Evolutionary conservation across 2,888 invertebrate species (phyloP).

Genomic region (Deilephila elpenor): DNA sequence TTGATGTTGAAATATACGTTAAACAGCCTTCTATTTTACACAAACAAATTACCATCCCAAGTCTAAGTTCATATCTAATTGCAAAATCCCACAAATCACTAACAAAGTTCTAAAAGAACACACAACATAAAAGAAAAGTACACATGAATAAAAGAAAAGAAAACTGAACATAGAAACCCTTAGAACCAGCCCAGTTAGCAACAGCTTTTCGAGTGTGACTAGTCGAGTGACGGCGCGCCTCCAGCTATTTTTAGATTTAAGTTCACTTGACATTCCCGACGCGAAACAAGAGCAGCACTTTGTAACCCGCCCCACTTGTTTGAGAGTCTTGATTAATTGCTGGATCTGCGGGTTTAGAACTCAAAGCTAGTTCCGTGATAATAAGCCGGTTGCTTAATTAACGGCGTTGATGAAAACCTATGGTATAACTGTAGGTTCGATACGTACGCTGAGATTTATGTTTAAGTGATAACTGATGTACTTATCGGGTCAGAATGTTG

Average conservation of each 20-base stretch:
- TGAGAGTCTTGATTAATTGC: background rate
- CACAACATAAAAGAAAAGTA: background rate
- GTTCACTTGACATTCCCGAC: constrained; percentile 21
- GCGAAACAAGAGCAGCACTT: constrained; percentile 2
- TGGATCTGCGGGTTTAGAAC: background rate
- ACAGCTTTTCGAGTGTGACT: constrained; percentile 1
- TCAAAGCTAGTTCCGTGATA: too few relatives aligned
- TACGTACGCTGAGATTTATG: too few relatives aligned
- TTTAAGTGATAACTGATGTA: too few relatives aligned
- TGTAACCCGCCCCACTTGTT: background rate
- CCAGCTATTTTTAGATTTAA: constrained; percentile 14
- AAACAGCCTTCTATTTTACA: too few relatives aligned
- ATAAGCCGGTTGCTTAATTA: too few relatives aligned
- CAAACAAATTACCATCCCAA: too few relatives aligned
- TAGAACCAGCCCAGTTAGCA: background rate
- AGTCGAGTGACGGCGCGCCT: background rate
- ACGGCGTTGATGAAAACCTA: too few relatives aligned
- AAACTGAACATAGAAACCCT: background rate
- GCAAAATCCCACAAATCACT: too few relatives aligned
- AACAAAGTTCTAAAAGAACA: background rate
- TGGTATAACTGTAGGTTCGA: too few relatives aligned
- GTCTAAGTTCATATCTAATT: too few relatives aligned
- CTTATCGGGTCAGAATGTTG: too few relatives aligned
- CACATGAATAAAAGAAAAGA: background rate
- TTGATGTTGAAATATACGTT: too few relatives aligned